phyloP scores from a whole-genome alignment of 1,140 invertebrate genomes.

The Drosophila santomea region DNA sequence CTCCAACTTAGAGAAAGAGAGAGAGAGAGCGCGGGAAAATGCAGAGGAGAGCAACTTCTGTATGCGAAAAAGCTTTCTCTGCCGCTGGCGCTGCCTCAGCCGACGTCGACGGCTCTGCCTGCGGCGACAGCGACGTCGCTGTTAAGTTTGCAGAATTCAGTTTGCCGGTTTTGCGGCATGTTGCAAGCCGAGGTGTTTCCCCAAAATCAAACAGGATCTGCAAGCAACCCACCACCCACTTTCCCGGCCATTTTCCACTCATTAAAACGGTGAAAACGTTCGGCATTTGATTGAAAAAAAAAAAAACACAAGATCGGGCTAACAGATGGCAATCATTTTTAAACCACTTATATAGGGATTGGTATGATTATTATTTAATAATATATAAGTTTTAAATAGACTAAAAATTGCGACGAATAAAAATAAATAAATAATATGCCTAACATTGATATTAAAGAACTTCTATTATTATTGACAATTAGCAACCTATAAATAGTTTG shows the following conservation, averaged over 20 bases:
- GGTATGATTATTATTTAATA: background rate
- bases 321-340: background rate
- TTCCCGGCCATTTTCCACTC: background rate
- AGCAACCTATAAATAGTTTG: too few relatives aligned
- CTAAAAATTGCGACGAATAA: too few relatives aligned
- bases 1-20: background rate
- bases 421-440: too few relatives aligned
- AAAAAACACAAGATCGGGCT: background rate
- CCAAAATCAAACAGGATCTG: slow-evolving; percentile 32
- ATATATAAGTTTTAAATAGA: background rate
- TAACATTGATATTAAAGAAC: too few relatives aligned
- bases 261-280: background rate
- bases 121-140: slow-evolving; percentile 13
- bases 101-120: background rate
- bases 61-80: slow-evolving; percentile 17
- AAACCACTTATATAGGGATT: background rate
- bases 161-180: slow-evolving; percentile 50
- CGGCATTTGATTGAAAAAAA: background rate
- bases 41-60: slow-evolving; percentile 5
- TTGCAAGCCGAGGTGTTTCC: slow-evolving; percentile 40
- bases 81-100: background rate
- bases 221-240: background rate
- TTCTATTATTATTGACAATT: too few relatives aligned
- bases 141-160: slow-evolving; percentile 54
- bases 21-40: slow-evolving; percentile 4